phyloP scores from a whole-genome alignment of 1,140 invertebrate genomes.

The Planococcus citri region DNA sequence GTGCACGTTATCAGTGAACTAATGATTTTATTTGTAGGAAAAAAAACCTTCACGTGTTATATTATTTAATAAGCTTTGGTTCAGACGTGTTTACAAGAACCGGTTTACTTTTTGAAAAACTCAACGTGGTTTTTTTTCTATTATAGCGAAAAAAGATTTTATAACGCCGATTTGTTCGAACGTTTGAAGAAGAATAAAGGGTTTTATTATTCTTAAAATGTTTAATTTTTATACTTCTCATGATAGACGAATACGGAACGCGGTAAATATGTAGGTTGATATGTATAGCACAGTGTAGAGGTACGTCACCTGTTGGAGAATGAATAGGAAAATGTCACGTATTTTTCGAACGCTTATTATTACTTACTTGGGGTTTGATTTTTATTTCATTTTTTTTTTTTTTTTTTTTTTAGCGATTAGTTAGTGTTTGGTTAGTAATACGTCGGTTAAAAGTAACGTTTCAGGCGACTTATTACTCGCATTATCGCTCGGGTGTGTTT shows the following conservation, averaged over 20 bases:
- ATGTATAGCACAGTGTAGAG: not conserved
- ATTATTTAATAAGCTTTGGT: not conserved
- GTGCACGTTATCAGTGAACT: not conserved
- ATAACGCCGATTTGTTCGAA: not conserved
- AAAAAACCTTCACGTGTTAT: not conserved
- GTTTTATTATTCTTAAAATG: not conserved
- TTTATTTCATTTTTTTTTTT: not conserved
- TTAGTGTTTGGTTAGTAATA: too few relatives aligned
- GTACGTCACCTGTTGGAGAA: not conserved
- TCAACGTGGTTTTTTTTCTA: not conserved
- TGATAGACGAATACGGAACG: too few relatives aligned
- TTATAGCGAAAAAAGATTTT: not conserved
- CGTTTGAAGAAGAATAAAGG: not conserved
- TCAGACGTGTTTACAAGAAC: not conserved
- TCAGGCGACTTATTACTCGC: too few relatives aligned
- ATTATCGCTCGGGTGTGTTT: too few relatives aligned
- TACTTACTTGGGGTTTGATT: not conserved
- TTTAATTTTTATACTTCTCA: too few relatives aligned
- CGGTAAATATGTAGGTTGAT: too few relatives aligned
- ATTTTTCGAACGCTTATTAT: not conserved
- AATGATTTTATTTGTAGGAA: constrained; percentile 1
- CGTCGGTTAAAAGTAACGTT: too few relatives aligned
- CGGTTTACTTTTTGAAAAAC: not conserved
- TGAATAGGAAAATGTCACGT: not conserved
- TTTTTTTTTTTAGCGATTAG: too few relatives aligned